Conservation (phyloP, 2,888 invertebrate species). For the Hyles lineata region DNA sequence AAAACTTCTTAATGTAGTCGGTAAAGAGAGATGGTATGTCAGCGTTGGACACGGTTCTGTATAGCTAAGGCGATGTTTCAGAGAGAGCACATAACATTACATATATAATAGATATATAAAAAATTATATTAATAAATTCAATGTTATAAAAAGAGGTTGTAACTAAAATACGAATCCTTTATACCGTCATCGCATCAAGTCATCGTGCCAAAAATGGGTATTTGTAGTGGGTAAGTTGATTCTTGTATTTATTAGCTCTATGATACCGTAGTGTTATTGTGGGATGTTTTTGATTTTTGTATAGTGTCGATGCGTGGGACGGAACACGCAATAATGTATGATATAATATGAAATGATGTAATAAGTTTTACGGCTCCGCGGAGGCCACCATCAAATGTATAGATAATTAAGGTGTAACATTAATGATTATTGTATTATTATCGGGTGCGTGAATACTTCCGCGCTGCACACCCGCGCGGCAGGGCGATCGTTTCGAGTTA, state of each 20-base stretch:
- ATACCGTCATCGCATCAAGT: slow-evolving; percentile 66
- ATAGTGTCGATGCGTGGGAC: slow-evolving; percentile 74
- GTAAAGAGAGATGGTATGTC: slow-evolving; percentile 16
- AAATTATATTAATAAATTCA: slow-evolving; percentile 77
- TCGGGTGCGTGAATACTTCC: slow-evolving; percentile 32
- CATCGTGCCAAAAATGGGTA: slow-evolving; percentile 68
- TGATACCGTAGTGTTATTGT: slow-evolving; percentile 79
- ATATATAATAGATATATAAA: slow-evolving; percentile 71
- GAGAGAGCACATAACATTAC: slow-evolving; percentile 70
- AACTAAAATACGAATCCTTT: slow-evolving; percentile 72
- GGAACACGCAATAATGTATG: slow-evolving; percentile 70
- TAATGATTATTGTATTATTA: slow-evolving; percentile 54
- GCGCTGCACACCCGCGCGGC: slow-evolving; percentile 22
- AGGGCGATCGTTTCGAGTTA: slow-evolving; percentile 11
- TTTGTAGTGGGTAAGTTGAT: slow-evolving; percentile 77
- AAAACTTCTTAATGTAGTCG: slow-evolving; percentile 2
- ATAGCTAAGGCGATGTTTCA: slow-evolving; percentile 57
- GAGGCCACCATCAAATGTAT: slow-evolving; percentile 71
- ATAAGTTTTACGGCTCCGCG: slow-evolving; percentile 71
- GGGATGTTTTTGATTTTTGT: slow-evolving; percentile 85
- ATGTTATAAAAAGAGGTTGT: slow-evolving; percentile 81
- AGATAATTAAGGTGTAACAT: slow-evolving; percentile 77
- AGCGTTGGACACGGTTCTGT: slow-evolving; percentile 42
- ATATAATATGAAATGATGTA: slow-evolving; percentile 66
- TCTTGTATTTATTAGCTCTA: slow-evolving; percentile 82